These are phyloP conservation scores for Archaeoteleia sp. DNA, from an alignment of 2,888 invertebrate species.

Conservation along the genomic window DNA sequence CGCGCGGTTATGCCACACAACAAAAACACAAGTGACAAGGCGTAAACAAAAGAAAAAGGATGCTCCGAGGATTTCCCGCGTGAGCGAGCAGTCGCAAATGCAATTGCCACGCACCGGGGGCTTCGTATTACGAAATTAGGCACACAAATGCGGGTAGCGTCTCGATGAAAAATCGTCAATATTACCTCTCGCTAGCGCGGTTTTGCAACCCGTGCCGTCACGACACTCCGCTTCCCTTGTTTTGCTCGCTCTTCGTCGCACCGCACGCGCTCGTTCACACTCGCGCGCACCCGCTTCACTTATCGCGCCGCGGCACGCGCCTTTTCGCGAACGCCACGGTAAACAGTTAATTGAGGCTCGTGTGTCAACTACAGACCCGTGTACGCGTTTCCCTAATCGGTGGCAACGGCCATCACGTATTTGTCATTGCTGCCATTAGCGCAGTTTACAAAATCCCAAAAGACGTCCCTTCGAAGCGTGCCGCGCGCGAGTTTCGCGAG, in stretches of 20 bases:
- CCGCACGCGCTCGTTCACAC: conserved; percentile 41
- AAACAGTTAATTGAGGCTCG: conserved; percentile 59
- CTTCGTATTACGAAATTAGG: conserved; percentile 41
- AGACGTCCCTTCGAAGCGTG: too few relatives aligned
- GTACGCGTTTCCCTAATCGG: conserved; percentile 72
- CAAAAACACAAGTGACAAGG: conserved; percentile 72
- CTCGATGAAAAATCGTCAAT: conserved; percentile 69
- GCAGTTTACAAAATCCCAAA: conserved; percentile 24
- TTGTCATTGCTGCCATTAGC: conserved; percentile 70
- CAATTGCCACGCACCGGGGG: conserved; percentile 33
- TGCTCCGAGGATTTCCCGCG: conserved; percentile 45
- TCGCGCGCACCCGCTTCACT: conserved; percentile 42
- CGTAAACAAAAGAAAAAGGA: conserved; percentile 71
- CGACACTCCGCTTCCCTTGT: conserved; percentile 52
- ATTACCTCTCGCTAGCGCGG: conserved; percentile 70
- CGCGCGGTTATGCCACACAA: conserved; percentile 63
- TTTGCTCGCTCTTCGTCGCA: conserved; percentile 39
- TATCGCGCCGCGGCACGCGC: conserved; percentile 35
- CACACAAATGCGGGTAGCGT: conserved; percentile 63
- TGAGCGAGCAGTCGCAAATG: conserved; percentile 33
- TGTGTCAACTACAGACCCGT: conserved; percentile 57
- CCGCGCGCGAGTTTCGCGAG: background rate
- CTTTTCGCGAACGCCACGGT: conserved; percentile 38
- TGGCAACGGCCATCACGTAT: conserved; percentile 73
- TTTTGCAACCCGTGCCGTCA: conserved; percentile 67